A percentile compares a stretch with the other conserved stretches of the same genome.
phyloP scores from a whole-genome alignment of 35 echinoderm and acorn worm species.

The Apostichopus parvimensis region DNA sequence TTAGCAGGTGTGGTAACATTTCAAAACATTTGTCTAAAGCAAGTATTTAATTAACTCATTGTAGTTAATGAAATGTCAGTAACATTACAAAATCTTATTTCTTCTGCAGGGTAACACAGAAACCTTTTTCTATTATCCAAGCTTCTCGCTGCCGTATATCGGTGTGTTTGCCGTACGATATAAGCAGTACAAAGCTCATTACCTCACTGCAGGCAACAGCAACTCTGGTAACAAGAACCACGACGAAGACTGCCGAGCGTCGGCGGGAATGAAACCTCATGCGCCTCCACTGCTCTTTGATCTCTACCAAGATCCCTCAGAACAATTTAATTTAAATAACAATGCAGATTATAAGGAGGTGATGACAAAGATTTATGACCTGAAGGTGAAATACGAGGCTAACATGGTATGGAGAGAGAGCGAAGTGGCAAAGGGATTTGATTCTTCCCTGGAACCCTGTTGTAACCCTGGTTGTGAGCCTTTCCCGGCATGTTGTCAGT shows the following conservation, averaged over 20 bases:
- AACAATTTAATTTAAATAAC: conserved; percentile 73
- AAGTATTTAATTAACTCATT: background rate
- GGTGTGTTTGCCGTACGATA: conserved; percentile 88
- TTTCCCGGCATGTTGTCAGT: conserved; percentile 85
- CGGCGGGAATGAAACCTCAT: conserved; percentile 45
- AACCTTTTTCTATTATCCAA: conserved; percentile 83
- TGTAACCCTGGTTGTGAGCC: conserved; percentile 86
- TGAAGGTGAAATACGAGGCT: conserved; percentile 69
- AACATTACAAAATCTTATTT: background rate
- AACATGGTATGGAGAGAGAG: conserved; percentile 70
- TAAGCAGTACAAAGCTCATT: conserved; percentile 97
- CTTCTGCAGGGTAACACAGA: conserved; percentile 77
- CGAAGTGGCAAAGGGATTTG: conserved; percentile 40
- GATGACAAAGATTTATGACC: conserved; percentile 57
- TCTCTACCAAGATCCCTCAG: conserved; percentile 81
- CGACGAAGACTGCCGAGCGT: conserved; percentile 86
- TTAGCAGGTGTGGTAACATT: too few species aligned
- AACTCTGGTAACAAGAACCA: conserved; percentile 71
- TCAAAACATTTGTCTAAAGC: too few species aligned
- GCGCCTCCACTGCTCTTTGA: conserved; percentile 84
- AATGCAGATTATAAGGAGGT: conserved; percentile 41
- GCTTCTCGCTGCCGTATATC: conserved; percentile 51
- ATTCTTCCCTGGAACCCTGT: conserved; percentile 76
- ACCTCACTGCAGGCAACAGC: conserved; percentile 71
- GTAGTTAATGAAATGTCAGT: background rate